Evolutionary conservation across 2,797 vertebrate genomes (phyloP), one percentile per base, ranked within the genome.

Genomic region (Acipenser oxyrinchus): DNA sequence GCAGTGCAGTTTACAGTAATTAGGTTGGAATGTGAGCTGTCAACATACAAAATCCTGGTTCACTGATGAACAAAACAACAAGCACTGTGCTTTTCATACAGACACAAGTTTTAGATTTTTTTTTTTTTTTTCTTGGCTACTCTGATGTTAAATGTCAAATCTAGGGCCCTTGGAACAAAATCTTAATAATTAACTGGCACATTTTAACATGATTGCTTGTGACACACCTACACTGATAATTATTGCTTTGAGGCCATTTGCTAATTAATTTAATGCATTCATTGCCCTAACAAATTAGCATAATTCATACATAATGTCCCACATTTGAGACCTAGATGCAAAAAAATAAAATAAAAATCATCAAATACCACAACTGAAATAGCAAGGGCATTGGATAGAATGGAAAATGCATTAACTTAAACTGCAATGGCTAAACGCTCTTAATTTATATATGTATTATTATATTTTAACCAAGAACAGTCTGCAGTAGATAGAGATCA

Each of bases 191-290:
- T 95, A 99, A 97, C 94, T 93, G 91, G 94, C 92, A 94, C 93
- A 94, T 92, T 91, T 93, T 92, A 94, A 95, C 93, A 94, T 97
- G 94, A 97, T 98, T 86, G 73, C 87, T 95, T 95, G 89, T 97
- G 96, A 98, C 96, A 96, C 95, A 98, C 96, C 96, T 98, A 96
- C 95, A 94, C 94, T 95, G 93, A 91, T 98, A 97, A 98, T 98
- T 97, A 97, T 90, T 94, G 96, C 95, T 98, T 95, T 95, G 90
- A 97, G 96, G 96, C 92, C 93, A 18, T 95, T 94, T 94, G 92
- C 94, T 98, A 96, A 98, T 95, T 94, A 97, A 98, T 95, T 95
- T 94, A 97, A 98, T 95, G 95, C 93, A 96, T 96, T 94, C 93
- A 88, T 95, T 98, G 95, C 95, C 94, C 93, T 92, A 94, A 94